Conservation (phyloP, 2,797 vertebrate species). For the Hypotaenidia philippensis region DNA sequence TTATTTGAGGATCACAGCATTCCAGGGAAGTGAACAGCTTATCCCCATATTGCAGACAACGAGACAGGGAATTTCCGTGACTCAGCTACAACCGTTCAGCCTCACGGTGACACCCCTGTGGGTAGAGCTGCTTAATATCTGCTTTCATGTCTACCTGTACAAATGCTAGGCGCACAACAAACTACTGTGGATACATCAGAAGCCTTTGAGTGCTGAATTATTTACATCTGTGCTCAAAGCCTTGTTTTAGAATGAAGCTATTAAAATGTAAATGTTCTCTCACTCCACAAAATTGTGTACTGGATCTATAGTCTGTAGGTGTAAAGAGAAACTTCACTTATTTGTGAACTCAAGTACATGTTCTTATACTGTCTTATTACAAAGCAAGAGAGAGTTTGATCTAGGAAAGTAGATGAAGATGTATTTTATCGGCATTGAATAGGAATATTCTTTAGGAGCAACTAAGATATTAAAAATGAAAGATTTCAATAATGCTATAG, state of each 20-base stretch:
- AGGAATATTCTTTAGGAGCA: conserved; percentile 4
- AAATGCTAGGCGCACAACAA: background rate
- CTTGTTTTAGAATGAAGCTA: conserved; percentile 30
- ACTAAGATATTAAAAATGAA: background rate
- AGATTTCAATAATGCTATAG: background rate
- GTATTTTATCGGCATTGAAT: background rate
- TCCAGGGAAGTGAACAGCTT: conserved; percentile 26
- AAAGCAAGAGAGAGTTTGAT: background rate
- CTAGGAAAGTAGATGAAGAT: background rate
- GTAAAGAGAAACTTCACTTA: background rate
- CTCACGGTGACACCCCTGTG: background rate
- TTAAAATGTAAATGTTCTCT: conserved; percentile 19
- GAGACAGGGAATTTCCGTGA: conserved; percentile 12
- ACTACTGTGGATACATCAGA: background rate
- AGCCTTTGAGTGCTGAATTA: background rate
- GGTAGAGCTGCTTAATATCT: background rate
- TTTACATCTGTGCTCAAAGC: conserved; percentile 32
- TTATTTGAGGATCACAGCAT: conserved; percentile 58
- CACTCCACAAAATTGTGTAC: background rate
- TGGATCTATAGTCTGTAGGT: background rate
- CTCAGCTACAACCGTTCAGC: background rate
- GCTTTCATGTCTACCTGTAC: background rate
- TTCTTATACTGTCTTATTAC: background rate
- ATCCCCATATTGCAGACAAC: background rate
- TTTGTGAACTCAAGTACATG: background rate